Percentiles rank a stretch among this genome's conserved stretches.
Conservation (phyloP, 1,140 invertebrate genomes). For the Chionoecetes opilio region DNA sequence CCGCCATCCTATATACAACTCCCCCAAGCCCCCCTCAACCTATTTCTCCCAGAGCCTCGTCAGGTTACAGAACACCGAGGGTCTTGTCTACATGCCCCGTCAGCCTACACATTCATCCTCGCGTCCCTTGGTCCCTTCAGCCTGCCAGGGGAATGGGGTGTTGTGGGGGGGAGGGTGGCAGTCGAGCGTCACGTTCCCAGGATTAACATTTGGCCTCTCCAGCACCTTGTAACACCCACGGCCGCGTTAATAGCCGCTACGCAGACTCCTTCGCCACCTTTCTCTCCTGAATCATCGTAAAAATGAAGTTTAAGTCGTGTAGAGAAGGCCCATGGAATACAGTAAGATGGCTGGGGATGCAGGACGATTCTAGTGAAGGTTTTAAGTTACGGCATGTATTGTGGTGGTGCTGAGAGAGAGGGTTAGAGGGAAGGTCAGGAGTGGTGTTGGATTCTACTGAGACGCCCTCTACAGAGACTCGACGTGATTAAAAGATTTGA, state of each 20-base stretch:
- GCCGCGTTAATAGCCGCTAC: not conserved
- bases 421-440: not conserved
- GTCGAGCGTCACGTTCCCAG: not conserved
- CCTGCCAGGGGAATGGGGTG: no score
- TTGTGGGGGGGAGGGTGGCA: not conserved
- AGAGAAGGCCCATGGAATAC: no score
- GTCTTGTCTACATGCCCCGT: not conserved
- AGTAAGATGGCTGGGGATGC: no score
- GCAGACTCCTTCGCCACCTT: not conserved
- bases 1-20: not conserved
- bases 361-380: not conserved
- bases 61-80: not conserved
- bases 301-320: no score
- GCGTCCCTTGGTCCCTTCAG: no score
- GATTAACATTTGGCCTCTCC: constrained; percentile 5
- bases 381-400: not conserved
- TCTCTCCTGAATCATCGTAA: not conserved
- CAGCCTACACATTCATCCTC: not conserved
- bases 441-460: not conserved
- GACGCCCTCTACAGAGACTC: not conserved
- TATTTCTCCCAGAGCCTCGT: not conserved
- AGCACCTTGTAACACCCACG: not conserved
- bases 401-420: not conserved
- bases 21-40: not conserved
- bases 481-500: constrained; percentile 2